Evolutionary conservation across 1,140 invertebrate species (phyloP), one percentile per base, ranked within the genome.

Genomic region (Hermatobates lingyangjiaoensis): DNA sequence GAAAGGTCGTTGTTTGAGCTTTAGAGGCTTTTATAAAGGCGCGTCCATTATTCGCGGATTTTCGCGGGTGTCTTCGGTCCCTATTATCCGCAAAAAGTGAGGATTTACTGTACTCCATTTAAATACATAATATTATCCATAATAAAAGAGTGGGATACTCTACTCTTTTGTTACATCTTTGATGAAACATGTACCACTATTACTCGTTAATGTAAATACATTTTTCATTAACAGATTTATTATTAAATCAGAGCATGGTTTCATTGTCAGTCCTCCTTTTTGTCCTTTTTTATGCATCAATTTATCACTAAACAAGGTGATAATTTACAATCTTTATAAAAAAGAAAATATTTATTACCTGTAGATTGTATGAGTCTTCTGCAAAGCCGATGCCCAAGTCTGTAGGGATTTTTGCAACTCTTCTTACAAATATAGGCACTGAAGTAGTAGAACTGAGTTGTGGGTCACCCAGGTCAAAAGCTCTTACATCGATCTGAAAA

Each of bases 381-480:
- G 82, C 79, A 62, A 92, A 93, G 14, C 80, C 78, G 21, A 89
- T 62, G 5, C 82, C 81, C 3, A 84, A 74, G 56, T 81, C 76
- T 63, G 78, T 68, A 44, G 77, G 68, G 21, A 72, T 64, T 5
- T 71, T 74, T 2, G 74, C 74, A 3, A 89, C 79, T 59, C 90
- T 85, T 48, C 84, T 77, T 5, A 93, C 82, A 58, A 78, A 87
- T 1, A 93, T 74, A 1, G 80, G 82, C 0, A 91, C 73, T 1
- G 80, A 84, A 1, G 79, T 77, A 2, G 84, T 77, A 0, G 82
- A 83, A 4, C 79, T 83, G 48, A 91, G 68, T 57, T 81, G 77
- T 0, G 89, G 89, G 28, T 87, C 83, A 0, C 84, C 86, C 54
- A 87, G 73, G 63, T 95, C 89, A 61, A 85, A 87, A 0, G 84